Evolutionary conservation across 2,888 invertebrate species (phyloP).

Genomic region (Lysandra coridon): DNA sequence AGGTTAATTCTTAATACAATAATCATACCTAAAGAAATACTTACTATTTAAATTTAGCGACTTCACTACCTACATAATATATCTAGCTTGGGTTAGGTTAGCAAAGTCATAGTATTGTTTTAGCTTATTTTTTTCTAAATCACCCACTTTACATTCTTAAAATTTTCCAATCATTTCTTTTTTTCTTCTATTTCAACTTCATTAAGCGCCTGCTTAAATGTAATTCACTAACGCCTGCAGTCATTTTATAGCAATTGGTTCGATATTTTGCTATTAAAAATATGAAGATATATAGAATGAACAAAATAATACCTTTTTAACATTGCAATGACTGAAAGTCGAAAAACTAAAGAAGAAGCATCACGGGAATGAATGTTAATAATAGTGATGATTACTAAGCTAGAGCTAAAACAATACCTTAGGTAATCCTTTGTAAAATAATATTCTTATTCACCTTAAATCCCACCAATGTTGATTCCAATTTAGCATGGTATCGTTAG

Average conservation of each 20-base stretch:
- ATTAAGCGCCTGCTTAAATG: not conserved
- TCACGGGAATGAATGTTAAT: too few species aligned
- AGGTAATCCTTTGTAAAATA: not conserved
- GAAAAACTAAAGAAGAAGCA: too few species aligned
- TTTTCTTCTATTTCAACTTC: too few species aligned
- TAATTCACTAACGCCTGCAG: not conserved
- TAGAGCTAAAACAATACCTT: too few species aligned
- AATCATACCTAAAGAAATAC: not conserved
- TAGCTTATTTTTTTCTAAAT: not conserved
- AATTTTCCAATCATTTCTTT: not conserved
- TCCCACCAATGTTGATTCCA: slow-evolving; percentile 76
- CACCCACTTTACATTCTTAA: not conserved
- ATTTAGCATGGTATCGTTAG: slow-evolving; percentile 57
- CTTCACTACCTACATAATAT: not conserved
- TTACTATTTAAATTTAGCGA: not conserved
- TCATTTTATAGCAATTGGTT: not conserved
- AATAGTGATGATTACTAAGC: too few species aligned
- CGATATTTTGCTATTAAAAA: not conserved
- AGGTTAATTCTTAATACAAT: not conserved
- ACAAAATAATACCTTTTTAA: too few species aligned
- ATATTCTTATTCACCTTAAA: slow-evolving; percentile 53
- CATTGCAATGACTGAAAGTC: too few species aligned
- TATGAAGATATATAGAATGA: too few species aligned
- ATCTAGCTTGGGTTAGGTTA: too few species aligned
- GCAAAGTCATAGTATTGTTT: not conserved